Percentiles rank a stretch among this genome's conserved stretches.
phyloP scores from a whole-genome alignment of 2,888 invertebrate species.

The Melinopterus prodromus region DNA sequence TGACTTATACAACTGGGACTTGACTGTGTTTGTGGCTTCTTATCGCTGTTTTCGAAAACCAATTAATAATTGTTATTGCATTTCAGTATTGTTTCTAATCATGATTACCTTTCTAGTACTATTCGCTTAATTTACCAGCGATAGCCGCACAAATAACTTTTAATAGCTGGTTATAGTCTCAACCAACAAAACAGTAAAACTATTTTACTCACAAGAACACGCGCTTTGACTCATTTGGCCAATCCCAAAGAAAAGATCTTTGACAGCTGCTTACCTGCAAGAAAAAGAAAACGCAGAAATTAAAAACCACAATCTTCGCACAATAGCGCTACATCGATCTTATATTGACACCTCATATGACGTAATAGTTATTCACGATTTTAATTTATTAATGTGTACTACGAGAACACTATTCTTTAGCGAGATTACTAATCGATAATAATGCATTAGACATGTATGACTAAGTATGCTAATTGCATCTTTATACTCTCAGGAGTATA shows the following conservation, averaged over 20 bases:
- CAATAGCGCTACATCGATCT: not conserved
- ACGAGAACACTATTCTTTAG: not conserved
- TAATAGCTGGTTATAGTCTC: not conserved
- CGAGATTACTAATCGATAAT: slow-evolving; percentile 4
- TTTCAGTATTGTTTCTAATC: not conserved
- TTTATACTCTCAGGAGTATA: not conserved
- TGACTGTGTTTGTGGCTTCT: not conserved
- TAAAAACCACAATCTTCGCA: not conserved
- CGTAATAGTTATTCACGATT: not conserved
- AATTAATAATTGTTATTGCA: not conserved
- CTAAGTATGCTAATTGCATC: not conserved
- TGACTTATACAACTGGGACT: too few species aligned
- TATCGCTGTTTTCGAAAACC: not conserved
- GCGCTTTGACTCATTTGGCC: not conserved
- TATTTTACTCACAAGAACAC: not conserved
- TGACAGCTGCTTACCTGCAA: not conserved
- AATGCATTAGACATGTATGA: not conserved
- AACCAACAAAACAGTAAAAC: not conserved
- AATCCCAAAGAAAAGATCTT: not conserved
- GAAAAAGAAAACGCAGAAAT: not conserved
- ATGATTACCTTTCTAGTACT: not conserved
- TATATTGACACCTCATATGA: not conserved
- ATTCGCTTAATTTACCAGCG: not conserved
- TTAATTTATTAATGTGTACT: not conserved
- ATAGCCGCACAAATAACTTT: not conserved